Conservation (phyloP, 2,888 invertebrate genomes). For the Tetranychus piercei region DNA sequence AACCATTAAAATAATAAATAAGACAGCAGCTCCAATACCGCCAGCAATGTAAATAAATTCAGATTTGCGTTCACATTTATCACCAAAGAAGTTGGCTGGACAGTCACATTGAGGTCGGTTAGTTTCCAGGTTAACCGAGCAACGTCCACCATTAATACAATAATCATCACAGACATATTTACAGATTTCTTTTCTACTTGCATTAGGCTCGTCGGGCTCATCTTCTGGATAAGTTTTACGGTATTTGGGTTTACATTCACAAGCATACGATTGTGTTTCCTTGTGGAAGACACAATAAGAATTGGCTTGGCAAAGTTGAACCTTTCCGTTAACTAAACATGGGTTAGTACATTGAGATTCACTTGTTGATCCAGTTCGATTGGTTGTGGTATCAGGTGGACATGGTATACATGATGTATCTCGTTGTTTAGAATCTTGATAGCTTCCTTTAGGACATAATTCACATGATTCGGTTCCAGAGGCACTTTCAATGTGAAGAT, state of each 20-base stretch:
- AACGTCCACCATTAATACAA: slow-evolving; percentile 75
- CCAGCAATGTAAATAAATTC: slow-evolving; percentile 87
- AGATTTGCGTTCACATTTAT: slow-evolving; percentile 71
- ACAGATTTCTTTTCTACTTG: slow-evolving; percentile 36
- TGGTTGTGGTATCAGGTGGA: slow-evolving; percentile 75
- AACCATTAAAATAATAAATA: slow-evolving; percentile 74
- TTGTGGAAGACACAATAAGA: slow-evolving; percentile 35
- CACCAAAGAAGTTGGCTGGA: slow-evolving; percentile 74
- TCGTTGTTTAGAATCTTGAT: slow-evolving; percentile 66
- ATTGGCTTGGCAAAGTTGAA: slow-evolving; percentile 67
- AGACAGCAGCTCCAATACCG: slow-evolving; percentile 80
- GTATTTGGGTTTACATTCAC: slow-evolving; percentile 81
- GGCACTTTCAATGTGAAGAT: slow-evolving; percentile 48
- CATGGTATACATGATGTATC: slow-evolving; percentile 65
- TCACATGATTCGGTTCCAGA: slow-evolving; percentile 40
- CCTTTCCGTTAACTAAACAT: slow-evolving; percentile 49
- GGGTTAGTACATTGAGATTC: slow-evolving; percentile 72
- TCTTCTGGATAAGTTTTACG: slow-evolving; percentile 13
- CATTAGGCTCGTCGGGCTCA: slow-evolving; percentile 3
- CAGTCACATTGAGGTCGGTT: slow-evolving; percentile 74
- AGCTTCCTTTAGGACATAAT: slow-evolving; percentile 69
- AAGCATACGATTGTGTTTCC: slow-evolving; percentile 44
- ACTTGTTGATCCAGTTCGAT: slow-evolving; percentile 55
- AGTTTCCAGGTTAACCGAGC: slow-evolving; percentile 50
- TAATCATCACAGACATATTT: slow-evolving; percentile 58